phyloP scores from a whole-genome alignment of 2,113 vertebrate genomes.

The Xenopus tropicalis region DNA sequence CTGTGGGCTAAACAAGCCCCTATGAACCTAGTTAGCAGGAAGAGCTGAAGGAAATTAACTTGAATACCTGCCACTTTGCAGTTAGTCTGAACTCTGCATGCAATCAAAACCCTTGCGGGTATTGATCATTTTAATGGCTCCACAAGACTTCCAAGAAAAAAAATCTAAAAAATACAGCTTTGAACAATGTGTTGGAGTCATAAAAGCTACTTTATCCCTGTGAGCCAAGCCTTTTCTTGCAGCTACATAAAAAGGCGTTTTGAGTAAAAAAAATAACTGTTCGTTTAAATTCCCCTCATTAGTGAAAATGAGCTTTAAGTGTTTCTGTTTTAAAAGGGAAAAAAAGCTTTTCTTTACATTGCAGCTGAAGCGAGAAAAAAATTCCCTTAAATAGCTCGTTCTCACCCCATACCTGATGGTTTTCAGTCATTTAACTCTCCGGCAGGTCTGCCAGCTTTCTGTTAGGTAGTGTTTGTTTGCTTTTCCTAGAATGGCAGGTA shows the following conservation, averaged over 20 bases:
- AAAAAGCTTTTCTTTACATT: conserved; percentile 20
- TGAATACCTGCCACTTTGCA: conserved; percentile 30
- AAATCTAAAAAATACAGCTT: conserved; percentile 14
- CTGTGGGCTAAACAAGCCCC: conserved; percentile 7
- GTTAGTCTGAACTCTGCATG: conserved; percentile 34
- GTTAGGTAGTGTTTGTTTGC: conserved; percentile 73
- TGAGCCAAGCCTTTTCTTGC: conserved; percentile 31
- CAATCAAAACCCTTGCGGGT: conserved; percentile 30
- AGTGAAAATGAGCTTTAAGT: conserved; percentile 44
- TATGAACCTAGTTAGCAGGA: conserved; percentile 27
- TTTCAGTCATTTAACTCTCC: conserved; percentile 66
- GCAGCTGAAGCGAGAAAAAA: conserved; percentile 8
- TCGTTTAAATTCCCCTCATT: conserved; percentile 43
- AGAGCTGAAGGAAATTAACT: conserved; percentile 40
- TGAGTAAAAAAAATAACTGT: conserved; percentile 35
- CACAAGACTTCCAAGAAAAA: conserved; percentile 26
- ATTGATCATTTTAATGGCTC: conserved; percentile 46
- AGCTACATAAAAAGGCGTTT: conserved; percentile 36
- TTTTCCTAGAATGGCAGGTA: conserved; percentile 63
- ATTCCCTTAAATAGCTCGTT: conserved; percentile 50
- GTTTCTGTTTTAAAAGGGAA: conserved; percentile 23
- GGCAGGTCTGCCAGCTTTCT: conserved; percentile 58
- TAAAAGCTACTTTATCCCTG: conserved; percentile 44
- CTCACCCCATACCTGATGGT: conserved; percentile 52
- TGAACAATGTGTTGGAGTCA: conserved; percentile 38